Conservation (phyloP, 2,113 vertebrate species). For the Nyctereutes procyonoides region DNA sequence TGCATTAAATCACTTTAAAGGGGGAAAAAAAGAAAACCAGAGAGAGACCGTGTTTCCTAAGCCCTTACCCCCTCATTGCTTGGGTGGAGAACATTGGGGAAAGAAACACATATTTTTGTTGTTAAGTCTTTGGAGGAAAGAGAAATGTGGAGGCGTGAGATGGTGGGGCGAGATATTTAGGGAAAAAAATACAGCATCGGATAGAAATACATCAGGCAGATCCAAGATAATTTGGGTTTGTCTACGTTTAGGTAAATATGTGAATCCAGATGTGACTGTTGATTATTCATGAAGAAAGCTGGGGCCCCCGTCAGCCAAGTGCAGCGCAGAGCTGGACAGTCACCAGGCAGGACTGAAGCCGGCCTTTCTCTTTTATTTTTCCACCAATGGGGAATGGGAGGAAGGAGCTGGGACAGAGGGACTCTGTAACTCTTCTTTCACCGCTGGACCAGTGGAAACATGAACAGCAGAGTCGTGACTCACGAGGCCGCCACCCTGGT, state of each 20-base stretch:
- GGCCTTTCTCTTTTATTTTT: background rate
- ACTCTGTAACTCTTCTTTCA: background rate
- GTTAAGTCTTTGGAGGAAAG: slow-evolving; percentile 59
- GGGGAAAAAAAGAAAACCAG: background rate
- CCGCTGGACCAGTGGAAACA: fast-evolving
- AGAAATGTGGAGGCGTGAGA: slow-evolving; percentile 50
- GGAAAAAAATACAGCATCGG: background rate
- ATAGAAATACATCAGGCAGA: slow-evolving; percentile 52
- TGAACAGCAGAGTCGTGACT: background rate
- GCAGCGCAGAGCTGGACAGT: background rate
- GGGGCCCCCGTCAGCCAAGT: slow-evolving; percentile 4
- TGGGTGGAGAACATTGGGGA: background rate
- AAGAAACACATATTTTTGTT: slow-evolving; percentile 52
- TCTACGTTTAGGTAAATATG: slow-evolving; percentile 51
- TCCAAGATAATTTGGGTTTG: slow-evolving; percentile 62
- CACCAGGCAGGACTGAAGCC: background rate
- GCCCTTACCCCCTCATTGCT: background rate
- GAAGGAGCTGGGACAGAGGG: background rate
- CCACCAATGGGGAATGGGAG: background rate
- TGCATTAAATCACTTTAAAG: background rate
- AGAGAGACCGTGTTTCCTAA: background rate
- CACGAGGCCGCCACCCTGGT: background rate
- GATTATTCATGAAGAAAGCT: slow-evolving; percentile 64
- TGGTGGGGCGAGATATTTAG: slow-evolving; percentile 46
- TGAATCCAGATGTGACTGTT: slow-evolving; percentile 56